Conservation (phyloP, 2,888 invertebrate genomes). For the Balanococcus diminutus region DNA sequence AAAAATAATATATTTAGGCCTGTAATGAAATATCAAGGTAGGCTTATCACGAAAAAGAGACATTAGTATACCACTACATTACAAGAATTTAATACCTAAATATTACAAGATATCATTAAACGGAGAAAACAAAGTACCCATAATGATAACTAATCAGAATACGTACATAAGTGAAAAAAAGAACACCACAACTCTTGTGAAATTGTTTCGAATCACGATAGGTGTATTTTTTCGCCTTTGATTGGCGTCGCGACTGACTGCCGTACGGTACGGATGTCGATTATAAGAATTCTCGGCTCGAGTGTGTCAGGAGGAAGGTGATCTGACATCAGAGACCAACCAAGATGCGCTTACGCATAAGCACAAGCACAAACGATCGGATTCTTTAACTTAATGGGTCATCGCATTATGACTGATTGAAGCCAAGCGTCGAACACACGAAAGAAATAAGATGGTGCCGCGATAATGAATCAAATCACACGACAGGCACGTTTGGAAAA, state of each 20-base stretch:
- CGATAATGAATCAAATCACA: slow-evolving; percentile 51
- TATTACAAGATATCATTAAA: neutral
- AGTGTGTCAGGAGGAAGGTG: no score
- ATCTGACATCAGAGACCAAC: slow-evolving; percentile 24
- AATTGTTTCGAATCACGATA: slow-evolving; percentile 44
- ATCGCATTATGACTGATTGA: slow-evolving; percentile 53
- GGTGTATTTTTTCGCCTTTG: neutral
- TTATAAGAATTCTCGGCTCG: neutral
- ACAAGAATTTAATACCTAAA: neutral
- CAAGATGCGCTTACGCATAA: slow-evolving; percentile 32
- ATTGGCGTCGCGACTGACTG: neutral
- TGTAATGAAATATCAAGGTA: neutral
- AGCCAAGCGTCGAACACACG: slow-evolving; percentile 25
- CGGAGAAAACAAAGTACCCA: neutral
- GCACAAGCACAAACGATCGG: neutral
- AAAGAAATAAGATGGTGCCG: slow-evolving; percentile 43
- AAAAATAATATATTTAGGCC: neutral
- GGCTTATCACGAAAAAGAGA: neutral
- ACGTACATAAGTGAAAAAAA: neutral
- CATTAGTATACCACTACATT: neutral
- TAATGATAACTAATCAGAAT: neutral
- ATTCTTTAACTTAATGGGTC: slow-evolving; percentile 50
- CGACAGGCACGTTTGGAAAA: slow-evolving; percentile 23
- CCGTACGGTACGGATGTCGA: slow-evolving; percentile 1
- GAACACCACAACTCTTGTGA: neutral